These are phyloP conservation scores for Oryzias celebensis DNA, from an alignment of 2,113 vertebrate species.

Conservation along the genomic window DNA sequence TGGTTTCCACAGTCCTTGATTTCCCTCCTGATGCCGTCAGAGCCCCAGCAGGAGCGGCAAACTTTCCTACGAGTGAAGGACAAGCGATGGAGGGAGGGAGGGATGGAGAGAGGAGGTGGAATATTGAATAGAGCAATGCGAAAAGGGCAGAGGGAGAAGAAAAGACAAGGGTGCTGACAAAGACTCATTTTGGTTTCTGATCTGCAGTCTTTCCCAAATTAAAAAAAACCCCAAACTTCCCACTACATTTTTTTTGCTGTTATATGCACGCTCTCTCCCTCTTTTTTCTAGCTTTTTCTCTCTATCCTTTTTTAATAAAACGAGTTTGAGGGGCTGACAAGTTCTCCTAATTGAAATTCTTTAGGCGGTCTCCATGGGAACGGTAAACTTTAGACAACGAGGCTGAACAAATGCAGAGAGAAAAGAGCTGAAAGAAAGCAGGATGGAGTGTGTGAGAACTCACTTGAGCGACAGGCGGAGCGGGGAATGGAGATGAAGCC, in stretches of 20 bases:
- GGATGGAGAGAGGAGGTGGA: slow-evolving; percentile 44
- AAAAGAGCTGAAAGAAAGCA: slow-evolving; percentile 7
- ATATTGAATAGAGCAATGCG: slow-evolving; percentile 63
- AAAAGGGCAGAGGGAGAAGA: slow-evolving; percentile 56
- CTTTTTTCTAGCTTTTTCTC: slow-evolving; percentile 34
- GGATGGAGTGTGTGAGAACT: slow-evolving; percentile 45
- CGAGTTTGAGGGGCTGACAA: slow-evolving; percentile 22
- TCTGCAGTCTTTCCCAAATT: slow-evolving; percentile 30
- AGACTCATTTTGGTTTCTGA: slow-evolving; percentile 51
- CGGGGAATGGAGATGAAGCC: slow-evolving; percentile 47
- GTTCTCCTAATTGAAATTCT: slow-evolving; percentile 79
- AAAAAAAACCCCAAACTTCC: slow-evolving; percentile 30
- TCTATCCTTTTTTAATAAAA: slow-evolving; percentile 56
- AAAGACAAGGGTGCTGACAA: slow-evolving; percentile 62
- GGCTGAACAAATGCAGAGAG: slow-evolving; percentile 47
- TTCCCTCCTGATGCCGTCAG: slow-evolving; percentile 27
- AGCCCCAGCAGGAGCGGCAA: slow-evolving; percentile 50
- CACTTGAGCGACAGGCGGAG: slow-evolving; percentile 5
- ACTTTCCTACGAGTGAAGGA: slow-evolving; percentile 64
- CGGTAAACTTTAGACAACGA: slow-evolving; percentile 73
- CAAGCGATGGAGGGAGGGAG: slow-evolving; percentile 37
- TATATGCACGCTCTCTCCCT: slow-evolving; percentile 24
- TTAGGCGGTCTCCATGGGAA: slow-evolving; percentile 76
- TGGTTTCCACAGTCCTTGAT: slow-evolving; percentile 25
- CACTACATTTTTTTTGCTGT: slow-evolving; percentile 8